Percentiles rank a stretch among this genome's conserved stretches.
Evolutionary conservation across 2,888 invertebrate species (phyloP).

Genomic region (Cantharis rustica): DNA sequence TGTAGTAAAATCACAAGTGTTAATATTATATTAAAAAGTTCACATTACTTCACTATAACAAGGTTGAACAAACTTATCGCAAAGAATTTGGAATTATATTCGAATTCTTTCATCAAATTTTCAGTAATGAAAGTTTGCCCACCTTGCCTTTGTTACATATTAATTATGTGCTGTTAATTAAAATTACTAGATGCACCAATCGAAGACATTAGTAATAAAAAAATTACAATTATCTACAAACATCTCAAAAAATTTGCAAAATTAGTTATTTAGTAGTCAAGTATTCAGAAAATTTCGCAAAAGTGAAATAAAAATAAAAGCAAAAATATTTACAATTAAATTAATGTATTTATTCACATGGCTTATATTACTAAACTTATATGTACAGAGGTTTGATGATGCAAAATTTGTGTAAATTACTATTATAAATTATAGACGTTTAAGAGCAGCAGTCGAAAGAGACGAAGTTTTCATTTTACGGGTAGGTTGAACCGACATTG

Average conservation of each 20-base stretch:
- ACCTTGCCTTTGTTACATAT: background rate
- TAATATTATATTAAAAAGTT: background rate
- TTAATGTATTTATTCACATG: background rate
- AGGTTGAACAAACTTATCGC: background rate
- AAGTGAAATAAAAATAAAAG: background rate
- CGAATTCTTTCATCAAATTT: background rate
- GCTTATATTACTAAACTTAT: background rate
- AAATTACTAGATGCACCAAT: background rate
- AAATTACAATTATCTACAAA: background rate
- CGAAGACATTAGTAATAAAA: background rate
- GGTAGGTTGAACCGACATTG: slow-evolving; percentile 83
- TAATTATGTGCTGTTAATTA: background rate
- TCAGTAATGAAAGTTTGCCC: background rate
- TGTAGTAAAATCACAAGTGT: background rate
- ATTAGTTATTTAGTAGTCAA: background rate
- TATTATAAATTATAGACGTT: slow-evolving; percentile 65
- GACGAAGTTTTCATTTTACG: slow-evolving; percentile 75
- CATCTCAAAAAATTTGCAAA: background rate
- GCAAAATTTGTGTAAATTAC: slow-evolving; percentile 41
- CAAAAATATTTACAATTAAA: background rate
- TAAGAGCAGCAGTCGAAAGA: slow-evolving; percentile 68
- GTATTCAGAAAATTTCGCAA: background rate
- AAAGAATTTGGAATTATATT: background rate
- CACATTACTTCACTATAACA: background rate
- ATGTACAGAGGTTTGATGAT: slow-evolving; percentile 32